Evolutionary conservation across 2,797 vertebrate species (phyloP).

Genomic region (Tokudaia muenninki): DNA sequence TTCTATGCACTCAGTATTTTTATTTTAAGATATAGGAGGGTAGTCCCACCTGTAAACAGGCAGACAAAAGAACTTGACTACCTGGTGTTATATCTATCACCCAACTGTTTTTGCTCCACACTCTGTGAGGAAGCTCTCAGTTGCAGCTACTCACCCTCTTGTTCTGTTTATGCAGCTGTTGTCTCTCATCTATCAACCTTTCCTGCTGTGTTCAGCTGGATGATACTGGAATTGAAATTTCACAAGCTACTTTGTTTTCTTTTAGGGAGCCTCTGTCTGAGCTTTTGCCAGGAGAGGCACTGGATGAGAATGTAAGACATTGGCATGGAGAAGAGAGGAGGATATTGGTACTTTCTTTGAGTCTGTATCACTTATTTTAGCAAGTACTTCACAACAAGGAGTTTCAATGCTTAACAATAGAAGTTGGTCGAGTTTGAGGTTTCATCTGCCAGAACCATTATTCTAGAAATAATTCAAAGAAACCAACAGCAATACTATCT

Average conservation of each 20-base stretch:
- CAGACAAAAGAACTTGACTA: neutral
- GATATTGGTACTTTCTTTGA: neutral
- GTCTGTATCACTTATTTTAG: neutral
- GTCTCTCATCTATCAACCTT: neutral
- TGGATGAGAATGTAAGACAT: neutral
- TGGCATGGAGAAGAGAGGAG: neutral
- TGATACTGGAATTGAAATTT: neutral
- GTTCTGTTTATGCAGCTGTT: neutral
- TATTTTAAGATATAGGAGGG: neutral
- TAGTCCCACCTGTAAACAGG: neutral
- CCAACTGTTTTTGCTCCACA: neutral
- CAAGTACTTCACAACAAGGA: neutral
- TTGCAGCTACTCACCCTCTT: fast-evolving
- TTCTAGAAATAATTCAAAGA: neutral
- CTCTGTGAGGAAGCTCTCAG: neutral
- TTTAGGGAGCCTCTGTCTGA: neutral
- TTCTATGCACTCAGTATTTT: neutral
- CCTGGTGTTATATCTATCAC: neutral
- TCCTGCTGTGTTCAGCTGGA: neutral
- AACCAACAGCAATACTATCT: fast-evolving
- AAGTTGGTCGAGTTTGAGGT: neutral
- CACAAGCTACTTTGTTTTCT: neutral
- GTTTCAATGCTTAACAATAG: neutral
- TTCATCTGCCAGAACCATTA: neutral
- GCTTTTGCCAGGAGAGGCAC: neutral